phyloP scores from a whole-genome alignment of 2,113 vertebrate genomes.

The Plestiodon gilberti region DNA sequence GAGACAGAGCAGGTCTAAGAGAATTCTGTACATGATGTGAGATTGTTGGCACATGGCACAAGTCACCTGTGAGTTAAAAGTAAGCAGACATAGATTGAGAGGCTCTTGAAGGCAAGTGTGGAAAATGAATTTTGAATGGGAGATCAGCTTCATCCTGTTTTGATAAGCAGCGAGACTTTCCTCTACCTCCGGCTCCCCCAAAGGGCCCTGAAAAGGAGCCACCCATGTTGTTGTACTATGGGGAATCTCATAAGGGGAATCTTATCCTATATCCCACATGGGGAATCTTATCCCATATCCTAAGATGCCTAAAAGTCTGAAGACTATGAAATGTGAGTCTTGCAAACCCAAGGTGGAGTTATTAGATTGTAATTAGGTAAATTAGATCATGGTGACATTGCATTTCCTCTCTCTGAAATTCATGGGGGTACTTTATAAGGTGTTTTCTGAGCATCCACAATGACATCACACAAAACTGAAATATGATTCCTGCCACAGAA shows the following conservation, averaged over 20 bases:
- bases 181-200: background rate
- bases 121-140: background rate
- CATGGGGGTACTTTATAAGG: background rate
- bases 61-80: fast-evolving
- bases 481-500: background rate
- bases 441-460: background rate
- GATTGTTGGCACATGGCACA: background rate
- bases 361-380: too few species aligned
- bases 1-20: background rate
- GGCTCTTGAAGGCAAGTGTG: conserved; percentile 3
- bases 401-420: background rate
- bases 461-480: background rate
- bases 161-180: background rate
- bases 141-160: background rate
- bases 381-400: background rate
- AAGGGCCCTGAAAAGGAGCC: background rate
- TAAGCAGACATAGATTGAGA: too few species aligned
- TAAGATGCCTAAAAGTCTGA: background rate
- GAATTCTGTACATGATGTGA: background rate
- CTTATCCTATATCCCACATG: too few species aligned
- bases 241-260: too few species aligned
- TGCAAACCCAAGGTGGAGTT: background rate
- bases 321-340: background rate
- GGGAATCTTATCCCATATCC: background rate
- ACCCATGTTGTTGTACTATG: too few species aligned